Evolutionary conservation across 1,140 invertebrate species (phyloP).

Genomic region (Hormaphis cornu): DNA sequence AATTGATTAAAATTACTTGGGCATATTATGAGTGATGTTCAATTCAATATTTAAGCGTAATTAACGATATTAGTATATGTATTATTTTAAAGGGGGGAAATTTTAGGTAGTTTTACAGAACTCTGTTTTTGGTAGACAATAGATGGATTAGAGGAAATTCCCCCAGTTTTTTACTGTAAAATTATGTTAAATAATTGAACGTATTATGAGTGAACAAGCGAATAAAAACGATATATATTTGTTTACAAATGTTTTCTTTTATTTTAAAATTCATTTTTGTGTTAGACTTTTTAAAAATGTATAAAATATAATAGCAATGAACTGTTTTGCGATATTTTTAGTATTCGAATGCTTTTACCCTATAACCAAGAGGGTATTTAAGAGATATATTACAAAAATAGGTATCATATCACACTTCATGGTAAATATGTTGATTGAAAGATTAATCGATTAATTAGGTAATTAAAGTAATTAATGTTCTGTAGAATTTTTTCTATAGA

Average conservation of each 20-base stretch:
- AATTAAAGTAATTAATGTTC: too few species aligned
- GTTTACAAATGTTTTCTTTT: constrained; percentile 1
- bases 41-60: neutral
- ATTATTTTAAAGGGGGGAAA: neutral
- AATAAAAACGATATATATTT: constrained; percentile 3
- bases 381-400: too few species aligned
- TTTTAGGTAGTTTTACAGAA: neutral
- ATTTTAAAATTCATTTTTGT: neutral
- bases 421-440: too few species aligned
- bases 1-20: neutral
- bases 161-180: neutral
- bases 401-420: too few species aligned
- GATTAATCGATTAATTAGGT: too few species aligned
- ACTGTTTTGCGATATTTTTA: too few species aligned
- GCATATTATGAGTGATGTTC: neutral
- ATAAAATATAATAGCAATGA: too few species aligned
- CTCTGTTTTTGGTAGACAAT: constrained; percentile 4
- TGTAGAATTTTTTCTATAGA: too few species aligned
- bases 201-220: neutral
- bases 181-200: constrained; percentile 7
- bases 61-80: neutral
- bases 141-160: neutral
- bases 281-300: too few species aligned
- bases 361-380: too few species aligned
- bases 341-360: too few species aligned